These are phyloP conservation scores for Hipposideros larvatus DNA, from an alignment of 2,797 vertebrate genomes.

Conservation along the genomic window DNA sequence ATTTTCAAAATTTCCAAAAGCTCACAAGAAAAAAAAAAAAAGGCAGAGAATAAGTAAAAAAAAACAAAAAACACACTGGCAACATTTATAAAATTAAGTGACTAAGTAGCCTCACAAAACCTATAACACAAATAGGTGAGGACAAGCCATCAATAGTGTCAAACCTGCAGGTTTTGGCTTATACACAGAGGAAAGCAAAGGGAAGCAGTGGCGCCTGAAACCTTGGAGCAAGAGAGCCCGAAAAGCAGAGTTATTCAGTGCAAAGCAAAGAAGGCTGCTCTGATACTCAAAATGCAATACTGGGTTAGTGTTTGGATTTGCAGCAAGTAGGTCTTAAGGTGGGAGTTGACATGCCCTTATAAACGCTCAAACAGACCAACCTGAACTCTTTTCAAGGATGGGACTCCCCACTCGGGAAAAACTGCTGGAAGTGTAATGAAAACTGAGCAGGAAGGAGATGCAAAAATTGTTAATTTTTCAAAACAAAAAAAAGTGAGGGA, in stretches of 20 bases:
- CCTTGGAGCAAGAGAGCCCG: not conserved
- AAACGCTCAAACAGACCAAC: not conserved
- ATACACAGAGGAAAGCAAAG: not conserved
- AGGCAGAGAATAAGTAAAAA: not conserved
- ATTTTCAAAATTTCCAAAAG: not conserved
- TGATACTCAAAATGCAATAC: not conserved
- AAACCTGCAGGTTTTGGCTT: not conserved
- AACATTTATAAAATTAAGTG: not conserved
- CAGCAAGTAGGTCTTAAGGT: not conserved
- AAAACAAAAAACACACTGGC: not conserved
- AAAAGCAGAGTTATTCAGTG: not conserved
- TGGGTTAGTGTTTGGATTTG: not conserved
- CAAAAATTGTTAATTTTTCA: not conserved
- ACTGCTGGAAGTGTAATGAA: not conserved
- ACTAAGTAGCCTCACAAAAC: not conserved
- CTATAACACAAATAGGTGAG: not conserved
- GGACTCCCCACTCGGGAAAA: not conserved
- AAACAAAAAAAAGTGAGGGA: not conserved
- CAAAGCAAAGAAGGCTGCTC: not conserved
- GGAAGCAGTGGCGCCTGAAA: not conserved
- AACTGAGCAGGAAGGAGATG: not conserved
- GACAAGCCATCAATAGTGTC: not conserved
- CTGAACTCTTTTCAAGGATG: not conserved
- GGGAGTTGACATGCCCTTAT: not conserved
- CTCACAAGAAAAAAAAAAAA: too few species aligned